A percentile compares a stretch with the other conserved stretches of the same genome.
These are phyloP conservation scores for Phengaris alcon DNA, from an alignment of 2,888 invertebrate species.

Conservation along the genomic window DNA sequence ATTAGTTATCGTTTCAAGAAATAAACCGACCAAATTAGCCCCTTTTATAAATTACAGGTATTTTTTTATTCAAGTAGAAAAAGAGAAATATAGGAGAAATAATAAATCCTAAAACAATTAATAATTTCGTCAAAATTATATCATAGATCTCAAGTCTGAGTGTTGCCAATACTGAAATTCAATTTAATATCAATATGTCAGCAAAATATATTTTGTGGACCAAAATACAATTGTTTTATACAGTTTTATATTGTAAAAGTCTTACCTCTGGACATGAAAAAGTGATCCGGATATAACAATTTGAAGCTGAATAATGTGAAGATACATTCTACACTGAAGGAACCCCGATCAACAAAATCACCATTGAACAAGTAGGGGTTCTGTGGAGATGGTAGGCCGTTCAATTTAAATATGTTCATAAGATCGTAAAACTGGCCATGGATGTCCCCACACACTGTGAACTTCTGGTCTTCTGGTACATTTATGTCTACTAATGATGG, in stretches of 20 bases:
- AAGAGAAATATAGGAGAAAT: no score
- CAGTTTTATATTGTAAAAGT: not conserved
- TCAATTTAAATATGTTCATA: conserved; percentile 97
- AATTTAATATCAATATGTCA: no score
- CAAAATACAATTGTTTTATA: not conserved
- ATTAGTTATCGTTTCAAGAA: no score
- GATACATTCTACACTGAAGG: conserved; percentile 99
- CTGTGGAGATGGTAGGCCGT: conserved; percentile 95
- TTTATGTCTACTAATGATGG: conserved; percentile 94
- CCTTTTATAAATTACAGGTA: no score
- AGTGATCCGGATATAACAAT: conserved; percentile 95
- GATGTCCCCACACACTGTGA: conserved; percentile 99
- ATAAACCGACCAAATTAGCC: no score
- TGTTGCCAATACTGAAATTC: no score
- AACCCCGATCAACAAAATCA: conserved; percentile 99
- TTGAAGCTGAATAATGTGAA: conserved; percentile 98
- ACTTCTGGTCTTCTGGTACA: conserved; percentile 92
- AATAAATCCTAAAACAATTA: no score
- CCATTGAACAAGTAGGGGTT: conserved; percentile 99
- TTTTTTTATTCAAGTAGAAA: no score
- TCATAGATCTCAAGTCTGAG: no score
- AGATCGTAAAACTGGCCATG: conserved; percentile 99
- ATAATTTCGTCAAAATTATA: no score
- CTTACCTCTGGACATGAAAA: conserved; percentile 97
- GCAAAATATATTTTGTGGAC: not conserved